A percentile compares a stretch with the other conserved stretches of the same genome.
Conservation (phyloP, 2,888 invertebrate genomes). For the Heliconius aoede region DNA sequence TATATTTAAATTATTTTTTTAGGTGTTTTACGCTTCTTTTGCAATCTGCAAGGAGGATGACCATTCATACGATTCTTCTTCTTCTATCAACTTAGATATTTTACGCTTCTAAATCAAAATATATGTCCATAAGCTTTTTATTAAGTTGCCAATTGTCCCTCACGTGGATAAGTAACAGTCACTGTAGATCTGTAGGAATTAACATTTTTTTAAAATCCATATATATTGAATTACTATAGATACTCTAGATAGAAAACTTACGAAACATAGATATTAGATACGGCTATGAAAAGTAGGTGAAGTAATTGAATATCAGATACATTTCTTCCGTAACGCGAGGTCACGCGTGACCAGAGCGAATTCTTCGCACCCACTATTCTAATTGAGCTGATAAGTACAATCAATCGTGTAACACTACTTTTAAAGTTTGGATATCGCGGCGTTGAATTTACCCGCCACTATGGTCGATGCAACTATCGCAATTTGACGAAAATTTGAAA, state of each 20-base stretch:
- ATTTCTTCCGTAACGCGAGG: conserved; percentile 79
- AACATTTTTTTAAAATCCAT: not conserved
- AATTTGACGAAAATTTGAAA: too few relatives aligned
- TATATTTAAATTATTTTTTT: too few relatives aligned
- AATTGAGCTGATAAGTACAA: conserved; percentile 23
- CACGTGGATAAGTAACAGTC: not conserved
- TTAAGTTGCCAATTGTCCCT: not conserved
- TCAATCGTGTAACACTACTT: conserved; percentile 32
- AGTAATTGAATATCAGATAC: conserved; percentile 68
- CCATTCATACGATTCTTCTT: too few relatives aligned
- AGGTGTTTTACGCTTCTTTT: too few relatives aligned
- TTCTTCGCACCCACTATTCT: conserved; percentile 57
- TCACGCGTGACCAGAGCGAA: conserved; percentile 74
- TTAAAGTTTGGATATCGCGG: not conserved
- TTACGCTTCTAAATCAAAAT: too few relatives aligned
- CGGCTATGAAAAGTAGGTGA: conserved; percentile 46
- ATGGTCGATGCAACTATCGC: too few relatives aligned
- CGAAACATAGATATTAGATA: conserved; percentile 15
- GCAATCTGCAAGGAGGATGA: too few relatives aligned
- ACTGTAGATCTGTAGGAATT: not conserved
- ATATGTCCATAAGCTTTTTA: too few relatives aligned
- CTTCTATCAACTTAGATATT: too few relatives aligned
- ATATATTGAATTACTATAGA: not conserved
- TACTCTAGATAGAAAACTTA: conserved; percentile 14
- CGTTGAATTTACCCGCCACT: not conserved